Evolutionary conservation across 2,888 invertebrate species (phyloP), one percentile per base, ranked within the genome.

Genomic region (Agonopterix heracliana): DNA sequence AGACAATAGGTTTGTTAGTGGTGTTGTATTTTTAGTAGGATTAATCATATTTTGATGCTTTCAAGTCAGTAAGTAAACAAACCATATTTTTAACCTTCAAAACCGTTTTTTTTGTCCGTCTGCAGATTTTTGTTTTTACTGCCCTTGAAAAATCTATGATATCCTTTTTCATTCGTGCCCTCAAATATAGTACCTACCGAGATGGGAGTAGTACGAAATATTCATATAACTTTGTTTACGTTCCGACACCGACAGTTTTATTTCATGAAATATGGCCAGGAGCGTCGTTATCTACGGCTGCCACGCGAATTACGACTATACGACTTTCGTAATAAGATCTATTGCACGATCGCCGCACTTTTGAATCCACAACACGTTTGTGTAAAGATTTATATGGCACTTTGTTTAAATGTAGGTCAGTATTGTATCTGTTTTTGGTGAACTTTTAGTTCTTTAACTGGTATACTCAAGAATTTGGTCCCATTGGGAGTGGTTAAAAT

Each of bases 231-330:
- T 26, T 26, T 26, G 26, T 45, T 53, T 49, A 49, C 51, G 51
- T 47, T 43, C 26, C 26, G 26, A 26, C 26, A 26, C 26, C 26
- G 26, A 26, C 26, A 26, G 26, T 26, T 26, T 26, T 26, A 26
- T 26, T 38, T 38, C 38, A 38, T n/a, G 38, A 38, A n/a, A 38
- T n/a, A 38, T 38, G 9, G 38, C 38, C n/a, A n/a, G 38, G 38
- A 38, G 41, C 12, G 13, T 41, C 41, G 41, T 41, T 41, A 41
- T 13, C 12, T 13, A 41, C 41, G 12, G 41, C 41, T n/a, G n/a
- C n/a, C 41, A 12, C 9, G 47, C 54, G 42, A 68, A 60, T 61
- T 56, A 55, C 54, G 53, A 60, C 60, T 56, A 51, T 65, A 61
- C 57, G 47, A 45, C 47, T 13, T 50, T 47, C 11, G 42, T 3